Conservation (phyloP, 1,140 invertebrate genomes). For the Marisa cornuarietis region DNA sequence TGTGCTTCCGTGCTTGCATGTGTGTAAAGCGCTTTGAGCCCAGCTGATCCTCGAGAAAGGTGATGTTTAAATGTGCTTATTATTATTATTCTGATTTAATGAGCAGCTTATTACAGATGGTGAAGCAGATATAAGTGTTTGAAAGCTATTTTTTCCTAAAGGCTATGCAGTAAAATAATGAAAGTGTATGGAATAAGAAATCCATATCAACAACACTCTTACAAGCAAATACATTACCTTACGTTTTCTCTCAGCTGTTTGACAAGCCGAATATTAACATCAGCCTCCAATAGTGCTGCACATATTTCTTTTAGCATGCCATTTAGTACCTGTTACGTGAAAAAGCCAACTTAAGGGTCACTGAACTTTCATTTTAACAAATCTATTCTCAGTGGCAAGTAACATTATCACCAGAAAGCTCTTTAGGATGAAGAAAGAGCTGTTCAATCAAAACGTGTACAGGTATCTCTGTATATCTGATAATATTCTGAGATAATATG, state of each 20-base stretch:
- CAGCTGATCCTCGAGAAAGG: no score
- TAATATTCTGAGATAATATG: neutral
- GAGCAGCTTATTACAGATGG: no score
- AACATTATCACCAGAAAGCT: no score
- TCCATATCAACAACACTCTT: no score
- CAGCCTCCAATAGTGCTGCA: conserved; percentile 95
- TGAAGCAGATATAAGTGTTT: no score
- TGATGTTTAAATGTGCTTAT: no score
- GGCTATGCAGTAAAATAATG: no score
- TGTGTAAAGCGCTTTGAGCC: no score
- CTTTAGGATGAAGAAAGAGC: neutral
- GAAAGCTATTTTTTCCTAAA: no score
- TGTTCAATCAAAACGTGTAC: neutral
- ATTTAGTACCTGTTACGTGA: conserved; percentile 85
- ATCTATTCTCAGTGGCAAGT: neutral
- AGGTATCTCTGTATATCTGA: neutral
- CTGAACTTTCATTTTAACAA: neutral
- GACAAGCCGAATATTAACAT: conserved; percentile 98
- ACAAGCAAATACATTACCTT: conserved; percentile 67
- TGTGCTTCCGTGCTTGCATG: no score
- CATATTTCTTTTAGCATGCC: conserved; percentile 99
- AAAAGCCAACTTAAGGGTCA: conserved; percentile 22
- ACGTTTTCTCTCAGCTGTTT: conserved; percentile 98
- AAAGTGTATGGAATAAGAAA: no score
- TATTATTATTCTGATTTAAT: no score